These are phyloP conservation scores for Urophycis tenuis DNA, from an alignment of 2,797 vertebrate genomes.

Conservation along the genomic window DNA sequence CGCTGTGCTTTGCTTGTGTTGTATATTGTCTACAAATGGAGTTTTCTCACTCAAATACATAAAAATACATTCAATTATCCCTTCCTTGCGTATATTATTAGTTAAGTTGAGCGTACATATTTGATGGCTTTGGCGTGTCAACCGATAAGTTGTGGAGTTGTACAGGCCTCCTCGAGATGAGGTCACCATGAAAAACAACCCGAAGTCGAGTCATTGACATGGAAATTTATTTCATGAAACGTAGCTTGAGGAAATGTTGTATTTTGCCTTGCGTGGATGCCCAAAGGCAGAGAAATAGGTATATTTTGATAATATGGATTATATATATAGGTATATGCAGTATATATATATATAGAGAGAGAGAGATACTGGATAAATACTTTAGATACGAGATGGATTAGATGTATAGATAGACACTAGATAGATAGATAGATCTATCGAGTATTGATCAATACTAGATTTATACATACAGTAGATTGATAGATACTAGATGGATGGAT, in stretches of 20 bases:
- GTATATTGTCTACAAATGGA: no score
- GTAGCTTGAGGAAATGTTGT: background rate
- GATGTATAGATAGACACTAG: background rate
- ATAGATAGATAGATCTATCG: background rate
- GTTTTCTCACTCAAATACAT: no score
- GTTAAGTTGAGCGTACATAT: background rate
- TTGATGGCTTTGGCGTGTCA: background rate
- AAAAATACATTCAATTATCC: no score
- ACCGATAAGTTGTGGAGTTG: no score
- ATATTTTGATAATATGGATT: background rate
- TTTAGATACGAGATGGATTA: background rate
- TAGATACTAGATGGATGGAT: background rate
- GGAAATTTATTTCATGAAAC: background rate
- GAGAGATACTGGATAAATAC: background rate
- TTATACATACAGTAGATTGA: background rate
- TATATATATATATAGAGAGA: background rate
- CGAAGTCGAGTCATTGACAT: background rate
- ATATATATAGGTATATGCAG: background rate
- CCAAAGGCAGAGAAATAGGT: background rate
- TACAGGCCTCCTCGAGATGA: no score
- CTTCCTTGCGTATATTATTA: no score
- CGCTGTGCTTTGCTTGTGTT: no score
- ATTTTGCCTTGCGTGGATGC: background rate
- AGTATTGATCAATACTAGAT: background rate
- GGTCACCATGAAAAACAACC: background rate